Percentiles rank a stretch among this genome's conserved stretches.
These are phyloP conservation scores for Eupithecia tripunctaria DNA, from an alignment of 2,888 invertebrate species.

Conservation along the genomic window DNA sequence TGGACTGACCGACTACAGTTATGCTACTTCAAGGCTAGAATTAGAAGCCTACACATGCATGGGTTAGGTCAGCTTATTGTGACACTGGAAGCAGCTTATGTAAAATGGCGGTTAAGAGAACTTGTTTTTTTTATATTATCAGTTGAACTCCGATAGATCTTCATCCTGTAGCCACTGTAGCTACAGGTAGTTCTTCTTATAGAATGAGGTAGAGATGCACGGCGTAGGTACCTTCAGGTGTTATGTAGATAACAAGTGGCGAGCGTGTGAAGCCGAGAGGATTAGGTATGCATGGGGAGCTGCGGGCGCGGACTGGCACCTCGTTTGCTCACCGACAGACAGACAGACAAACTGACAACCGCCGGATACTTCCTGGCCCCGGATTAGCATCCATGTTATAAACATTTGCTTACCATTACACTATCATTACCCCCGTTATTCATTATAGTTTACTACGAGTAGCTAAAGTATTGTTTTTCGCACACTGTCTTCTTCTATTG, in stretches of 20 bases:
- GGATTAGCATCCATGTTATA: conserved; percentile 1
- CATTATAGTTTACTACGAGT: too few relatives aligned
- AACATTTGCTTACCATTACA: background rate
- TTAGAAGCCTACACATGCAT: too few relatives aligned
- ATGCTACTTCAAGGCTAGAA: too few relatives aligned
- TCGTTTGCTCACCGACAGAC: conserved; percentile 34
- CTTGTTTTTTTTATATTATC: too few relatives aligned
- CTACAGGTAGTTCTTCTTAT: background rate
- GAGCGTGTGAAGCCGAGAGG: conserved; percentile 42
- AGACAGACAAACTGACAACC: conserved; percentile 30
- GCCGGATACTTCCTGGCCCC: conserved; percentile 43
- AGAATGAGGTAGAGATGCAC: background rate
- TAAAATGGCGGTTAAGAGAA: too few relatives aligned
- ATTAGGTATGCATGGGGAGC: conserved; percentile 39
- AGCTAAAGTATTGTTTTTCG: too few relatives aligned
- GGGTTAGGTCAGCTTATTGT: too few relatives aligned
- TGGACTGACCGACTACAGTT: too few relatives aligned
- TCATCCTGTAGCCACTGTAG: background rate
- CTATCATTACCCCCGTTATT: too few relatives aligned
- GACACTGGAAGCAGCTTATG: too few relatives aligned
- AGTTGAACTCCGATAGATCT: background rate
- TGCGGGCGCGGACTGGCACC: conserved; percentile 17
- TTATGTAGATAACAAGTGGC: conserved; percentile 30
- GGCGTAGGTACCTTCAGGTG: conserved; percentile 3
- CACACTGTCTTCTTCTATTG: too few relatives aligned